phyloP scores from a whole-genome alignment of 64 coral and sea anemone genomes.

The Cladopsammia gracilis region DNA sequence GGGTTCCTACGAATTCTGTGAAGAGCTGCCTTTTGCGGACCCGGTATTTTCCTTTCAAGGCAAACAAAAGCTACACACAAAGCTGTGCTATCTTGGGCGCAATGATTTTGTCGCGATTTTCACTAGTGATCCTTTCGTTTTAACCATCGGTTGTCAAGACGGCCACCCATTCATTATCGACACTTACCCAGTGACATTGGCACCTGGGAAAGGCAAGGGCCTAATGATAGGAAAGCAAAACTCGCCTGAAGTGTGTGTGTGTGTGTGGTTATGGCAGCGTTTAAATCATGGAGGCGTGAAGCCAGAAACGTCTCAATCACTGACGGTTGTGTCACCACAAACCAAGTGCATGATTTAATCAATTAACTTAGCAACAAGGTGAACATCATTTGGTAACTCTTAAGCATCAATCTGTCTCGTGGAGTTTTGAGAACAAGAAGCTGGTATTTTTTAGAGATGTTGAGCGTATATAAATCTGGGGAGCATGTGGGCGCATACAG shows the following conservation, averaged over 20 bases:
- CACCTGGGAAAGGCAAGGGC: slow-evolving; percentile 31
- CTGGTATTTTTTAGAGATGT: neutral
- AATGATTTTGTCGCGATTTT: slow-evolving; percentile 13
- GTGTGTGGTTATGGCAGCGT: slow-evolving; percentile 51
- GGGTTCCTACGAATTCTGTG: slow-evolving; percentile 26
- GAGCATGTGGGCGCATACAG: neutral
- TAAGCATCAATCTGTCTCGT: neutral
- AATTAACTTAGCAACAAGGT: neutral
- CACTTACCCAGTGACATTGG: slow-evolving; percentile 35
- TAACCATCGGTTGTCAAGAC: slow-evolving; percentile 54
- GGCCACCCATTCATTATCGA: slow-evolving; percentile 38
- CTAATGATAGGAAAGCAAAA: slow-evolving; percentile 24
- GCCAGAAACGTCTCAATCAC: slow-evolving; percentile 42
- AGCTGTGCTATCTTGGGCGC: slow-evolving; percentile 26
- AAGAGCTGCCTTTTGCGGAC: slow-evolving; percentile 71
- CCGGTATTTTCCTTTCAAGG: slow-evolving; percentile 49
- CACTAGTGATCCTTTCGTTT: slow-evolving; percentile 46
- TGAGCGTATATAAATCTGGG: neutral
- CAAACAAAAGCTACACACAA: slow-evolving; percentile 30
- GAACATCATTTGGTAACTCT: neutral
- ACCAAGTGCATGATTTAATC: neutral
- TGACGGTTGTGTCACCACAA: slow-evolving; percentile 16
- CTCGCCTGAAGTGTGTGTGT: slow-evolving; percentile 32
- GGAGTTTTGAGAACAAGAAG: neutral
- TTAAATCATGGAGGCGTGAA: slow-evolving; percentile 35